Conservation (phyloP, 2,113 vertebrate genomes). For the Lontra canadensis region DNA sequence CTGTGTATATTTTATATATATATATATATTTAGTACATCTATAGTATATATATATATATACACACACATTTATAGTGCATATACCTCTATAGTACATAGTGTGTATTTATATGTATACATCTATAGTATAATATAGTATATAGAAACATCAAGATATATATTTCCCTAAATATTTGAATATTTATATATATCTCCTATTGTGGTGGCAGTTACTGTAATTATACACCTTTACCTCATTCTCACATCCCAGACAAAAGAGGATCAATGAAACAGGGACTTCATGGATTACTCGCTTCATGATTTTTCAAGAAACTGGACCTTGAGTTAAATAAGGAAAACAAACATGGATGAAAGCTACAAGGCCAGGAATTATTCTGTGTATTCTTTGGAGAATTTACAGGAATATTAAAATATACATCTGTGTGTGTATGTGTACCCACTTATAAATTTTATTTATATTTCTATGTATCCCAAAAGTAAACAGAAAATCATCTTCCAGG, state of each 20-base stretch:
- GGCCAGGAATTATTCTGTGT: background rate
- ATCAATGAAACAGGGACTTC: background rate
- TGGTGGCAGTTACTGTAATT: background rate
- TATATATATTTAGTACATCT: background rate
- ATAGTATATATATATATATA: background rate
- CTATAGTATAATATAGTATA: background rate
- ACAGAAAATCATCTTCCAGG: background rate
- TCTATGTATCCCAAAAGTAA: constrained; percentile 7
- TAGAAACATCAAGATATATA: background rate
- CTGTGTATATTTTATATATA: background rate
- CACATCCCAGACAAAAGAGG: background rate
- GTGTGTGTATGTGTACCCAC: background rate
- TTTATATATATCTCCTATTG: background rate
- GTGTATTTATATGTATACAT: background rate
- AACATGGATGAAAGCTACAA: background rate
- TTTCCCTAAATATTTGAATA: background rate
- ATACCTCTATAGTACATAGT: background rate
- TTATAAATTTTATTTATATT: background rate
- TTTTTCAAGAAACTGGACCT: background rate
- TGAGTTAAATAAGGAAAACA: background rate
- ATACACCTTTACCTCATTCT: background rate
- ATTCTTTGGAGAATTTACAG: background rate
- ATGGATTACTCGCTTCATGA: background rate
- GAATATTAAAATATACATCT: background rate
- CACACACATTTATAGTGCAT: too few species aligned